These are phyloP conservation scores for Saccopteryx leptura DNA, from an alignment of 2,113 vertebrate genomes.

Conservation along the genomic window DNA sequence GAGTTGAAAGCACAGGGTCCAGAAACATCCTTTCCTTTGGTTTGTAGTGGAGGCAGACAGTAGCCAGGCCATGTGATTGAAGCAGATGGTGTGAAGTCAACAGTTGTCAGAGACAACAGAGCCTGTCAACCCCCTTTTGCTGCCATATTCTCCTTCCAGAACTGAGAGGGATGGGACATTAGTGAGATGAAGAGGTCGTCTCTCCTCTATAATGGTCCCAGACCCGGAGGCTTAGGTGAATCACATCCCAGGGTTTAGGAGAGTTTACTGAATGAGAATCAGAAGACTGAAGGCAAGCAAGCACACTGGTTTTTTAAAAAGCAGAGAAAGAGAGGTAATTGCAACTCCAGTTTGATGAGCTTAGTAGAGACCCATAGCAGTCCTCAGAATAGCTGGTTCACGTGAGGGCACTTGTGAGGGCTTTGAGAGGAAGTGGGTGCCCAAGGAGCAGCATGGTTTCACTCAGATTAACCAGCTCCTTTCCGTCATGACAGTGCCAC, in stretches of 20 bases:
- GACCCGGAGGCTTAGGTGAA: background rate
- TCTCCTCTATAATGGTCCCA: background rate
- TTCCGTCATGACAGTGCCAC: background rate
- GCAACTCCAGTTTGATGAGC: background rate
- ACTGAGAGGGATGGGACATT: background rate
- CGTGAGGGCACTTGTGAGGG: background rate
- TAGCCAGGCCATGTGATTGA: background rate
- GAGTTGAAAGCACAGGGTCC: background rate
- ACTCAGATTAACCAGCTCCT: background rate
- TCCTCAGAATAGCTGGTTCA: background rate
- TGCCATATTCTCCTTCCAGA: background rate
- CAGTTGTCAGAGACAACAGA: background rate
- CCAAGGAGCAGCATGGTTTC: background rate
- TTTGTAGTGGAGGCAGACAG: slow-evolving; percentile 23
- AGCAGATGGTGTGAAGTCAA: slow-evolving; percentile 23
- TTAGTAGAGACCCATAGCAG: background rate
- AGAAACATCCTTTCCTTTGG: background rate
- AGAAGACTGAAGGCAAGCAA: background rate
- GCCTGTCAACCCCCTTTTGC: background rate
- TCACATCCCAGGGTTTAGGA: background rate
- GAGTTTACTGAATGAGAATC: background rate
- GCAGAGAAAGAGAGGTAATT: background rate
- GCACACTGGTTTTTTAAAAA: background rate
- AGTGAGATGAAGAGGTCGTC: background rate
- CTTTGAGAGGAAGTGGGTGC: background rate